phyloP scores from a whole-genome alignment of 2,888 invertebrate species.

The Dolichomitus sp. region DNA sequence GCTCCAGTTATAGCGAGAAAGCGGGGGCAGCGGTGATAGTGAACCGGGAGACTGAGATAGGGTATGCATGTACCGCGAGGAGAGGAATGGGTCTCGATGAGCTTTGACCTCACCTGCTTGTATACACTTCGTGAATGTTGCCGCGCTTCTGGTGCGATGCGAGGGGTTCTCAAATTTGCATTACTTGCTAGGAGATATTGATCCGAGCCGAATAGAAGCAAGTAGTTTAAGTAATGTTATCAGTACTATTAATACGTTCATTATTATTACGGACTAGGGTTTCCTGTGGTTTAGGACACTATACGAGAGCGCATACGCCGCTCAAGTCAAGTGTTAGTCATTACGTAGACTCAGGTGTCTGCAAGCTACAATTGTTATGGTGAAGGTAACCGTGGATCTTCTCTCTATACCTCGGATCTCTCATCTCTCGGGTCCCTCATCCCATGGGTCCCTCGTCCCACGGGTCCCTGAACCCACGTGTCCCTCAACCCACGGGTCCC shows the following conservation, averaged over 20 bases:
- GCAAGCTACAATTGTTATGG: no score
- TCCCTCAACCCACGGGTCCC: no score
- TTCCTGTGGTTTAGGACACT: no score
- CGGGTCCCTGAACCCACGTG: no score
- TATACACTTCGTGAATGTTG: slow-evolving; percentile 64
- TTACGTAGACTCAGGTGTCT: no score
- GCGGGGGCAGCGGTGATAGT: slow-evolving; percentile 45
- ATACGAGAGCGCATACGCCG: no score
- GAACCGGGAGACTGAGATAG: slow-evolving; percentile 49
- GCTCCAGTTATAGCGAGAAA: slow-evolving; percentile 65
- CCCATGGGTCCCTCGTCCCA: no score
- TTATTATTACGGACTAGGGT: no score
- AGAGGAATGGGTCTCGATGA: slow-evolving; percentile 64
- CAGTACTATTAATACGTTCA: neutral
- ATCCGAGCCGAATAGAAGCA: neutral
- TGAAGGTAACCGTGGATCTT: no score
- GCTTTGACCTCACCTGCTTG: slow-evolving; percentile 72
- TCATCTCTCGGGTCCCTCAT: no score
- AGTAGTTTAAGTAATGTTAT: neutral
- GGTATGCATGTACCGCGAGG: slow-evolving; percentile 32
- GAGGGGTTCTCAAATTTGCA: slow-evolving; percentile 60
- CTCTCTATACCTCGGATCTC: no score
- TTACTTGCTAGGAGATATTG: slow-evolving; percentile 36
- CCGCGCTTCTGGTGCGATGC: slow-evolving; percentile 57
- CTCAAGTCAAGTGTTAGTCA: no score